Percentiles rank a stretch among this genome's conserved stretches.
These are phyloP conservation scores for Drosophila robusta DNA, from an alignment of 2,888 invertebrate genomes.

Conservation along the genomic window DNA sequence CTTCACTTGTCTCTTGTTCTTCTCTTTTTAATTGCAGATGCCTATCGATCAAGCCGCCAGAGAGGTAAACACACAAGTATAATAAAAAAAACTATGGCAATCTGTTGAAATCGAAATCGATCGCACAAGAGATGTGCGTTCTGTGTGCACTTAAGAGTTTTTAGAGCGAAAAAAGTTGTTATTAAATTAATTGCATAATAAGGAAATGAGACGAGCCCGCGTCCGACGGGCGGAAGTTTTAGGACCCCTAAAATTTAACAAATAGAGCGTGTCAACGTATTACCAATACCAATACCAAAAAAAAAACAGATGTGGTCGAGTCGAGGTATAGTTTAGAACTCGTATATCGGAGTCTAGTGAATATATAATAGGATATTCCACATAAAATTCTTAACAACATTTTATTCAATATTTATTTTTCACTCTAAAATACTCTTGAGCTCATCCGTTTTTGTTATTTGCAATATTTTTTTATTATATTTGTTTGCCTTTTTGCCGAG, in stretches of 20 bases:
- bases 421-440: slow-evolving; percentile 83
- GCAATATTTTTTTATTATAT: slow-evolving; percentile 79
- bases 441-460: slow-evolving; percentile 67
- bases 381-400: too few relatives aligned
- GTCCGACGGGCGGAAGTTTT: slow-evolving; percentile 42
- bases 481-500: slow-evolving; percentile 67
- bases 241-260: slow-evolving; percentile 44
- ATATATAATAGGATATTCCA: not conserved
- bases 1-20: slow-evolving; percentile 86
- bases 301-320: slow-evolving; percentile 19
- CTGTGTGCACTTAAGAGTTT: slow-evolving; percentile 82
- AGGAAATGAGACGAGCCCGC: slow-evolving; percentile 54
- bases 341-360: not conserved
- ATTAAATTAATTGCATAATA: slow-evolving; percentile 64
- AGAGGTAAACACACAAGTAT: slow-evolving; percentile 87
- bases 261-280: slow-evolving; percentile 47
- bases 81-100: slow-evolving; percentile 75
- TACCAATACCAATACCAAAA: slow-evolving; percentile 1
- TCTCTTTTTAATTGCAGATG: slow-evolving; percentile 90
- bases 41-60: slow-evolving; percentile 91
- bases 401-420: slow-evolving; percentile 44
- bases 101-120: slow-evolving; percentile 63
- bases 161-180: slow-evolving; percentile 80
- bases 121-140: slow-evolving; percentile 45
- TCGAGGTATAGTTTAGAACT: not conserved